Evolutionary conservation across 2,113 vertebrate genomes (phyloP), one percentile per base, ranked within the genome.

Genomic region (Nycticorax nycticorax): DNA sequence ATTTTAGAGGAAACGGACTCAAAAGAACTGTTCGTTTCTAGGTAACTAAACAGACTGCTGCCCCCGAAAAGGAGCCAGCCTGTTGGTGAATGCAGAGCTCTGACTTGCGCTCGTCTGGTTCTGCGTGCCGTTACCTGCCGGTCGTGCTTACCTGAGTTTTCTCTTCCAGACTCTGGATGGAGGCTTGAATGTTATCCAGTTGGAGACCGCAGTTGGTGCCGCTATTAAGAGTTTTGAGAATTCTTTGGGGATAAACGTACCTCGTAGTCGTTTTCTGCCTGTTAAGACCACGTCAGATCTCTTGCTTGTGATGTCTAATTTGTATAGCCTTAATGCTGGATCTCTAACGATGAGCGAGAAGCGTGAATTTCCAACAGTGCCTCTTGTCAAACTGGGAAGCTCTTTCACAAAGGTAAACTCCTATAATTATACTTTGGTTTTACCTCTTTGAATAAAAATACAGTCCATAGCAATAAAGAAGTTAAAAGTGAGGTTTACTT

Each of bases 241-340:
- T 86, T 99, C 99, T 26, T 93, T 99, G 97, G 99, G 99, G 47
- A 99, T 99, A 93, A 99, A 99, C 52, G 99, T 99, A 14, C 99
- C 99, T 20, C 99, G 99, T 32, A 99, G 99, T 97, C 99, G 99
- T 95, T 99, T 99, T 97, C 98, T 99, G 97, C 99, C 99, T 2
- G 99, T 99, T 35, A 99, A 99, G 97, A 99, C 99, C 94, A 99
- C 99, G 8, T 99, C 99, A 0, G 99, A 99, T 97, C 99, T 99
- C 85, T 94, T 99, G 91, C 98, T 99, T 56, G 99, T 99, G 97
- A 99, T 99, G 99, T 99, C 99, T n/a, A 99, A 99, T 97, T 96
- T 99, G 94, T 99, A 99, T 84, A 99, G 99, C 98, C 99, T 99
- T 98, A 98, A 99, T 2, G 99, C 99, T 14, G 99, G 99, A 4